A percentile compares a stretch with the other conserved stretches of the same genome.
These are phyloP conservation scores for Spicauda simplicius DNA, from an alignment of 2,888 invertebrate species.

Conservation along the genomic window DNA sequence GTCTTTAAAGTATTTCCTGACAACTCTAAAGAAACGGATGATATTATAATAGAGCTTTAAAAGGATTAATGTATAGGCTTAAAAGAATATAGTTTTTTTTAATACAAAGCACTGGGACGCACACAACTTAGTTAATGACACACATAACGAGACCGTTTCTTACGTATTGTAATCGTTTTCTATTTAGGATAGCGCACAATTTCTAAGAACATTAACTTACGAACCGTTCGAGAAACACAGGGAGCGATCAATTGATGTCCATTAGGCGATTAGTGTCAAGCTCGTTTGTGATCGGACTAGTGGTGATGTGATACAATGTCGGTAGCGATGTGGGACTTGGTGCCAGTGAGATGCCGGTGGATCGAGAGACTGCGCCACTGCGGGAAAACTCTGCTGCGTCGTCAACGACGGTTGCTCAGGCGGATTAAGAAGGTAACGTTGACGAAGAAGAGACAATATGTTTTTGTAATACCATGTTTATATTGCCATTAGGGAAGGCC, in stretches of 20 bases:
- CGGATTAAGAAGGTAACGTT: constrained; percentile 76
- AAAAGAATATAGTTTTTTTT: neutral
- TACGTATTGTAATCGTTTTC: neutral
- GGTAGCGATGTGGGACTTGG: constrained; percentile 67
- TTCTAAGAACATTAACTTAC: neutral
- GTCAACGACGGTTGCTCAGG: constrained; percentile 74
- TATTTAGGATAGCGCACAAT: neutral
- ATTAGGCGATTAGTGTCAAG: neutral
- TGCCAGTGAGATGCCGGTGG: constrained; percentile 75
- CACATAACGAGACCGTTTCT: neutral
- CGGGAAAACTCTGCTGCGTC: constrained; percentile 76
- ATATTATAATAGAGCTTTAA: no score
- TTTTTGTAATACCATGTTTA: no score
- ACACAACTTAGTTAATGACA: constrained; percentile 6
- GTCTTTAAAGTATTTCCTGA: no score
- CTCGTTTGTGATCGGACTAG: constrained; percentile 33
- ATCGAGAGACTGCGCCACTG: constrained; percentile 77
- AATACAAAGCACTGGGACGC: constrained; percentile 4
- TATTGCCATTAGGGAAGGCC: no score
- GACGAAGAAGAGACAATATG: neutral
- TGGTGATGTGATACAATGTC: constrained; percentile 53
- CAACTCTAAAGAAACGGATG: no score
- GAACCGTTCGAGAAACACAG: neutral
- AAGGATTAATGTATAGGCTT: no score
- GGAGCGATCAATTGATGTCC: constrained; percentile 4